Evolutionary conservation across 1,140 invertebrate genomes (phyloP), one percentile per base, ranked within the genome.

Genomic region (Acromyrmex charruanus): DNA sequence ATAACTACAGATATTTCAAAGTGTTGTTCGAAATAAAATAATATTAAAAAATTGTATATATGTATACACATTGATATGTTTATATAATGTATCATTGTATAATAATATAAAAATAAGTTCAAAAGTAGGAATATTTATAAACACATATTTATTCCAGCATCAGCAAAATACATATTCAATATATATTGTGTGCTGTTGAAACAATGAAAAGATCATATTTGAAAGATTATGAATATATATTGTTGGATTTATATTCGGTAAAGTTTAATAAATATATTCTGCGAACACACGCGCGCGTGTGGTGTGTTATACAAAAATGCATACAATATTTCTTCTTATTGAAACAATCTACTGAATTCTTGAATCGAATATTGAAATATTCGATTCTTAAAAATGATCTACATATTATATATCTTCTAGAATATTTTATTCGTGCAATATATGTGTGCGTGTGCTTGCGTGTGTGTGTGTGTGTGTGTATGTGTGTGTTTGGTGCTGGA

Each of bases 81-180:
- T 16, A 53, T 53, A 51, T 71, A 14, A 31, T 53, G 16, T 49
- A 39, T 25, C 21, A 59, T 59, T 59, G n/a, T 39, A 44, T 0
- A 35, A 35, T 35, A 35, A 68, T 63, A 7, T 14, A 80, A 65
- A 66, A 79, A 68, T 53, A 68, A 53, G n/a, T 53, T 53, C n/a
- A 68, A 77, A 61, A 25, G 28, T 51, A 49, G 14, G 35, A 28
- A 44, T 77, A 61, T 44, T 66, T 79, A 79, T 51, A 80, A 69
- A 80, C 16, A 31, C 63, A 80, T 49, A 80, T 80, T 80, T 80
- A 80, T 80, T 80, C 77, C 77, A 66, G 77, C 61, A 79, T 39
- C 77, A 53, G n/a, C 58, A 39, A 69, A 69, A 69, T 80, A 80
- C 63, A 69, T 69, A 14, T 68, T 80, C 31, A 80, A 3, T 80